phyloP scores from a whole-genome alignment of 1,140 invertebrate species.

The Ceratina japonica region DNA sequence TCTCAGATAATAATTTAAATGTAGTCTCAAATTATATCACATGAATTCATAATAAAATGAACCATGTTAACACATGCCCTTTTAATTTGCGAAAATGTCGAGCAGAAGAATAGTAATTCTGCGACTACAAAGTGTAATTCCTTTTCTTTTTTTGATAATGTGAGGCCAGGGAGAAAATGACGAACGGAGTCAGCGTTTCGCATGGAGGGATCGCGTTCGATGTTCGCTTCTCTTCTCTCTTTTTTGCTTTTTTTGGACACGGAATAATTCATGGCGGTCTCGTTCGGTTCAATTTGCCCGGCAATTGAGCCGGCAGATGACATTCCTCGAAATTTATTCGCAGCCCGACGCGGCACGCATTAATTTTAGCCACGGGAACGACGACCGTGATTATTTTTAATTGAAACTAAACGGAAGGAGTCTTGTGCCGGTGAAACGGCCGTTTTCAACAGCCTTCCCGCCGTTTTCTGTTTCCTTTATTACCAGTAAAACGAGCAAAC shows the following conservation, averaged over 20 bases:
- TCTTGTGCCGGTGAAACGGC: not conserved
- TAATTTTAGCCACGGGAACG: conserved; percentile 16
- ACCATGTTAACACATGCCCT: too few relatives aligned
- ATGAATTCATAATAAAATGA: too few relatives aligned
- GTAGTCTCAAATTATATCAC: too few relatives aligned
- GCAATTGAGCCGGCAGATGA: conserved; percentile 36
- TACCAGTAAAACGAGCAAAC: not conserved
- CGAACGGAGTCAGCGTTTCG: not conserved
- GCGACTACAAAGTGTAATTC: too few relatives aligned
- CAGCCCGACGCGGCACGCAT: not conserved
- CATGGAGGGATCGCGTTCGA: not conserved
- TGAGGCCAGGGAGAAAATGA: not conserved
- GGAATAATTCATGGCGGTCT: conserved; percentile 23
- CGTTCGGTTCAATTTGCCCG: conserved; percentile 20
- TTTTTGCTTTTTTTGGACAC: not conserved
- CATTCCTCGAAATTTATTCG: conserved; percentile 34
- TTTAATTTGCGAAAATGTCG: too few relatives aligned
- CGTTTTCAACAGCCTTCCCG: conserved; percentile 2
- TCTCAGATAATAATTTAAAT: too few relatives aligned
- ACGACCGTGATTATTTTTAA: conserved; percentile 41
- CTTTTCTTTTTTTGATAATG: too few relatives aligned
- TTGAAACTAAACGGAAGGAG: conserved; percentile 10
- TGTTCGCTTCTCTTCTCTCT: not conserved
- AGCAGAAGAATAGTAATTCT: too few relatives aligned
- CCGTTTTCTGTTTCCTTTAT: not conserved